A percentile compares a stretch with the other conserved stretches of the same genome.
Conservation (phyloP, 2,113 vertebrate species). For the Hyaena hyaena region DNA sequence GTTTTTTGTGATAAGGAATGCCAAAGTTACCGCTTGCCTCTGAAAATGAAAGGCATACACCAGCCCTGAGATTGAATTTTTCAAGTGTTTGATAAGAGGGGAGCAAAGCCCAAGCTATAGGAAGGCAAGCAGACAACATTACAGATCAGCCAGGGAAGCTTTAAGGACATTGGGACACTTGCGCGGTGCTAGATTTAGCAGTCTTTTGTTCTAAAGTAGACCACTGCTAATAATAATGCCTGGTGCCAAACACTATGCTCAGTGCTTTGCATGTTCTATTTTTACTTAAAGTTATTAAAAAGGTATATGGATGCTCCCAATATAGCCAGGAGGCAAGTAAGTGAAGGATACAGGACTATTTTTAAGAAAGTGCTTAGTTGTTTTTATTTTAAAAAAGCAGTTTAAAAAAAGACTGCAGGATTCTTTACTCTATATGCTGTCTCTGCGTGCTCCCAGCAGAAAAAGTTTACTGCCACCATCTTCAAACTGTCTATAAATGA, state of each 20-base stretch:
- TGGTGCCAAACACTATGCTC: background rate
- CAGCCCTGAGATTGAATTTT: background rate
- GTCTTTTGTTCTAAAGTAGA: background rate
- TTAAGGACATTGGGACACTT: background rate
- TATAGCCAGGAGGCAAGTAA: constrained; percentile 21
- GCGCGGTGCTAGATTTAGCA: background rate
- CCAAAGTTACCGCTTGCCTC: constrained; percentile 87
- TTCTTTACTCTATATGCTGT: background rate
- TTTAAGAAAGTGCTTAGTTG: constrained; percentile 47
- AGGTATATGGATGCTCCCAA: background rate
- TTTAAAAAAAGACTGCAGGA: background rate
- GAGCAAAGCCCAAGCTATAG: background rate
- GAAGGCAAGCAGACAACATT: background rate
- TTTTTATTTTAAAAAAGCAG: constrained; percentile 50
- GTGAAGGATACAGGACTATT: background rate
- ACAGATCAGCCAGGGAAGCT: background rate
- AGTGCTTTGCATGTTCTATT: constrained; percentile 30
- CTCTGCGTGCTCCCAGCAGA: background rate
- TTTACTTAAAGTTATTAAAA: constrained; percentile 53
- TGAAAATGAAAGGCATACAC: constrained; percentile 55
- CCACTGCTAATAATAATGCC: background rate
- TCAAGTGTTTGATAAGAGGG: constrained; percentile 20
- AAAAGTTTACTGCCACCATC: background rate
- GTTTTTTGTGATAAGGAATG: constrained; percentile 92
- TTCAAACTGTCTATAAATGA: background rate